Percentiles rank a stretch among this genome's conserved stretches.
These are phyloP conservation scores for Beris chalybata DNA, from an alignment of 2,888 invertebrate genomes.

Conservation along the genomic window DNA sequence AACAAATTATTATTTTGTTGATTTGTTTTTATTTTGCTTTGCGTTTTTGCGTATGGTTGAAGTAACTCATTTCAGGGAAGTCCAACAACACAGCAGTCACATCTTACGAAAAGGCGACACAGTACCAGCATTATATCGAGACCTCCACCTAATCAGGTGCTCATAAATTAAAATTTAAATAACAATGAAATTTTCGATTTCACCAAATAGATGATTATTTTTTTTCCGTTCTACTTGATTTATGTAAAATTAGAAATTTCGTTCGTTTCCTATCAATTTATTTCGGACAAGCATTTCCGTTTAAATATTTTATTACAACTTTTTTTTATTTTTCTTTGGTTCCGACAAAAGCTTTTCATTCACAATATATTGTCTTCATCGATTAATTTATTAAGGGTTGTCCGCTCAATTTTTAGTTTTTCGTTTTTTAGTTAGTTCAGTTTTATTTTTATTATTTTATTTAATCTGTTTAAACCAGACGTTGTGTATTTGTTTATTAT, in stretches of 20 bases:
- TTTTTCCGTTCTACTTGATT: slow-evolving; percentile 8
- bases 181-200: slow-evolving; percentile 27
- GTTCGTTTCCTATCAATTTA: neutral
- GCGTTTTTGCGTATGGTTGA: slow-evolving; percentile 43
- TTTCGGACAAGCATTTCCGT: slow-evolving; percentile 23
- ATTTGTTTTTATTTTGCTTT: slow-evolving; percentile 35
- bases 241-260: neutral
- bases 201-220: slow-evolving; percentile 30
- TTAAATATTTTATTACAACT: slow-evolving; percentile 37
- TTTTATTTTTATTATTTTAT: slow-evolving; percentile 1
- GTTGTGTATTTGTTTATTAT: too few relatives aligned
- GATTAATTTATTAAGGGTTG: slow-evolving; percentile 26
- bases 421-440: neutral
- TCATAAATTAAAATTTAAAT: slow-evolving; percentile 10
- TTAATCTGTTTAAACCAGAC: too few relatives aligned
- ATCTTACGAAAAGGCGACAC: slow-evolving; percentile 74
- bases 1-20: slow-evolving; percentile 24
- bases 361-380: slow-evolving; percentile 21
- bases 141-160: slow-evolving; percentile 57
- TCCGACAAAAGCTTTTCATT: slow-evolving; percentile 40
- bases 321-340: slow-evolving; percentile 35
- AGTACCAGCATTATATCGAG: slow-evolving; percentile 64
- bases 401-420: neutral
- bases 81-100: slow-evolving; percentile 60
- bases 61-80: slow-evolving; percentile 57